Base-by-base conservation (phyloP, 2,797 vertebrate species). In the Sebastes cheni region DNA sequence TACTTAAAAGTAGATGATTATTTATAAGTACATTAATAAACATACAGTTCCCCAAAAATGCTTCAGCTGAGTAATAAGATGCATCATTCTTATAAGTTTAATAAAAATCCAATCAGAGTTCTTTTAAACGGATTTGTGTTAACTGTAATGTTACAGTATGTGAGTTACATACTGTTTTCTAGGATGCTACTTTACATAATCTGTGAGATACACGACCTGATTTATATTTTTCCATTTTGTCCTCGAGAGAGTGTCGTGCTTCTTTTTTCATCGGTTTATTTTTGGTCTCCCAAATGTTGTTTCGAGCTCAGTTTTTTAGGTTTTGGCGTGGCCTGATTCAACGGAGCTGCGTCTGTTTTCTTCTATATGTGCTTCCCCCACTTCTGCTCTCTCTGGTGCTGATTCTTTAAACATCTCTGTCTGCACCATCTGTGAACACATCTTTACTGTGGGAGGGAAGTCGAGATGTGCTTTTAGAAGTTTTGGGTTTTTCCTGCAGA, bases 281-380 rank as follows among this genome's bases (percentile, higher is more conserved):
- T 89, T 74, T 78, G 64, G 78, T 1, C 56, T 72, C 32, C 39
- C 66, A 72, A 78, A 83, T 80, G 77, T 80, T 83, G 67, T 81
- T 77, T 74, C 0, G 30, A 86, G 77, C 70, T 10, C 56, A 52
- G n/a, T 70, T 55, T 59, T 74, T 67, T 55, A 16, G 22, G 2
- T 72, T 55, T 29, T 74, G 64, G 23, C 4, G 16, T 86, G 87
- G 67, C 80, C 86, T 88, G 75, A 86, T 89, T 88, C 55, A 54
- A 79, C 79, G 8, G 60, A 2, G 61, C 42, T 60, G n/a, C 23
- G 29, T 68, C 16, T 36, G 42, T 46, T 46, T 46, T 46, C 66
- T n/a, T 34, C 23, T 30, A 10, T 2, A 9, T 13, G 70, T 22
- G 60, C 68, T 64, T 65, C 69, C 68, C 36, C 42, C 5, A 34